Evolutionary conservation across 2,797 vertebrate genomes (phyloP), one percentile per base, ranked within the genome.

Genomic region (Molothrus aeneus): DNA sequence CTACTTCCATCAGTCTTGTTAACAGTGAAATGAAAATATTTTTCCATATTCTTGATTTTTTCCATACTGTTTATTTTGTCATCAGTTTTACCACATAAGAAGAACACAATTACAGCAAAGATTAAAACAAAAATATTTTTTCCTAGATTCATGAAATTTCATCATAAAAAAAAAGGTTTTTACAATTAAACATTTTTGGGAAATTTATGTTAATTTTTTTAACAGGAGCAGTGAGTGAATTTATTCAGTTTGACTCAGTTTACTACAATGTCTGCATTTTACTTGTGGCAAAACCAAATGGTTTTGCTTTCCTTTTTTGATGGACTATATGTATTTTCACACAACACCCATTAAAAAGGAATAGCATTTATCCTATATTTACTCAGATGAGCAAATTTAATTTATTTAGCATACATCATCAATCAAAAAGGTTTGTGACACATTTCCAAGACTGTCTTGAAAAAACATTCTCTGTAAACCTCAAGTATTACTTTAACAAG

Each of bases 381-480:
- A 50, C 29, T 90, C 45, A 47, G 40, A 77, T 74, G 22, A 80
- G 3, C 15, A 51, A 92, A 80, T 71, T 86, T 78, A 50, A 42
- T 86, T 78, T 71, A 56, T 86, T 89, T 71, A 80, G 19, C 13
- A 29, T 70, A 57, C 11, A 25, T 56, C 45, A 78, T 57, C 48
- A 64, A 38, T 45, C 53, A 48, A 57, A 90, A 81, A 91, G 42
- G 11, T 83, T 80, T 40, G 22, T 73, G n/a, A 25, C 43, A 31
- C 22, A 48, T 90, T 92, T 96, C 93, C 77, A 86, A 50, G 65
- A 50, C 13, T 48, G 24, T 15, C 48, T 79, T 79, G 60, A 85
- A 73, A 79, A 92, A 95, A 71, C 5, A 31, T 29, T 36, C 19
- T 85, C 73, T 77, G n/a, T 72, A 85, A 96, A 94, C 72, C 66